Base-by-base conservation (phyloP, 1,140 invertebrate genomes). In the Coenobita brevimanus region DNA sequence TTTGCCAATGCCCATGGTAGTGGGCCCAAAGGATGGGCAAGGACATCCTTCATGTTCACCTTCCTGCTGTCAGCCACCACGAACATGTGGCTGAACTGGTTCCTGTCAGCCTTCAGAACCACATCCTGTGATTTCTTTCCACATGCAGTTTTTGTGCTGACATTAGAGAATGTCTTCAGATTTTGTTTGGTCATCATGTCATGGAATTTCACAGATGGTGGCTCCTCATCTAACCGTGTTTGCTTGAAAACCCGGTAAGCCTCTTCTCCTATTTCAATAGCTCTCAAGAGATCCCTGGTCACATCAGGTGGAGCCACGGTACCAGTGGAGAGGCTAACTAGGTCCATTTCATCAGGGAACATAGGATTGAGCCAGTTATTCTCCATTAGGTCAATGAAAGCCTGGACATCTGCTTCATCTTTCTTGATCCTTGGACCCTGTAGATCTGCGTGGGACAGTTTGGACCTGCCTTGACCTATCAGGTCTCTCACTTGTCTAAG, bases 401-500 rank as follows among this genome's bases (percentile, higher is more conserved):
- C 3, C 43, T 79, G 6, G 6, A 75, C 71, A 75, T 75, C 71
- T 10, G 4, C 27, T 21, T 75, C 71, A 30, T 75, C 27, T 46
- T 50, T 79, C 6, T 8, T 79, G 36, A 46, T 43, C 24, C 76
- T 79, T 6, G 10, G 10, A 3, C 3, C 2, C n/a, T 46, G 76
- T 2, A 79, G 43, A 24, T 79, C 76, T 43, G 76, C n/a, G 76
- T 79, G 76, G 24, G 2, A 24, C 3, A 79, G 38, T 3, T 79
- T 3, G 3, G 38, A n/a, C 8, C 2, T 3, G 8, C 76, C 24
- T 2, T 10, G 2, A 8, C 76, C 41, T 27, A 46, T 24, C 76
- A 79, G 43, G 3, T 79, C 10, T 79, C 76, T 79, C 21, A 81
- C 30, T 30, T 60, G 46, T 50, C 17, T 33, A 4, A 81, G 78